Evolutionary conservation across 2,888 invertebrate genomes (phyloP).

Genomic region (Hydropsyche betteni): DNA sequence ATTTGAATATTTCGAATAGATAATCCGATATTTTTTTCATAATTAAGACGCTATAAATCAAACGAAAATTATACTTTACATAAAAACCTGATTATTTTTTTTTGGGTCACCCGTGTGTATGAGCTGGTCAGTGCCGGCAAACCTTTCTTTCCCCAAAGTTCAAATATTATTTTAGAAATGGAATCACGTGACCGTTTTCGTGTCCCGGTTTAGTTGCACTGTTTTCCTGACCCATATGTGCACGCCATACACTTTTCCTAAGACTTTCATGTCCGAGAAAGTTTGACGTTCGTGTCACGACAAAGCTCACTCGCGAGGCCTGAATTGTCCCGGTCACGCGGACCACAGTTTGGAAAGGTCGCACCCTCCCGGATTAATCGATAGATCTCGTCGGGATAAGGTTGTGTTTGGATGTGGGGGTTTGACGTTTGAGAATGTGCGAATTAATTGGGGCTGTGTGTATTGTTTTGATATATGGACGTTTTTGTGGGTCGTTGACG

Average conservation of each 20-base stretch:
- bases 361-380: no score
- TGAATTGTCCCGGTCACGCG: constrained; percentile 9
- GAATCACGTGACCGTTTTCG: no score
- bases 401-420: not conserved
- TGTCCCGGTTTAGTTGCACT: constrained; percentile 15
- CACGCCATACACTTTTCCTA: constrained; percentile 18
- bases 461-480: no score
- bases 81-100: not conserved
- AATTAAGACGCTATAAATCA: no score
- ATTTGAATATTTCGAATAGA: no score
- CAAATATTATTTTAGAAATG: no score
- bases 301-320: not conserved
- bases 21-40: no score
- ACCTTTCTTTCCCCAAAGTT: not conserved
- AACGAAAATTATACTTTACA: no score
- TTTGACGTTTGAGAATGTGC: no score
- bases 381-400: not conserved
- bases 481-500: no score
- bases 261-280: constrained; percentile 11
- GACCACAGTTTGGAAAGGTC: constrained; percentile 19
- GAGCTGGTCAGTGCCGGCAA: not conserved
- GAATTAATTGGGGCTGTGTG: no score
- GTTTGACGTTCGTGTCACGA: constrained; percentile 19
- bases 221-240: constrained; percentile 25
- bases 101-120: constrained; percentile 3